A percentile compares a stretch with the other conserved stretches of the same genome.
phyloP scores from a whole-genome alignment of 2,888 invertebrate species.

The Pseudanteris insignis region DNA sequence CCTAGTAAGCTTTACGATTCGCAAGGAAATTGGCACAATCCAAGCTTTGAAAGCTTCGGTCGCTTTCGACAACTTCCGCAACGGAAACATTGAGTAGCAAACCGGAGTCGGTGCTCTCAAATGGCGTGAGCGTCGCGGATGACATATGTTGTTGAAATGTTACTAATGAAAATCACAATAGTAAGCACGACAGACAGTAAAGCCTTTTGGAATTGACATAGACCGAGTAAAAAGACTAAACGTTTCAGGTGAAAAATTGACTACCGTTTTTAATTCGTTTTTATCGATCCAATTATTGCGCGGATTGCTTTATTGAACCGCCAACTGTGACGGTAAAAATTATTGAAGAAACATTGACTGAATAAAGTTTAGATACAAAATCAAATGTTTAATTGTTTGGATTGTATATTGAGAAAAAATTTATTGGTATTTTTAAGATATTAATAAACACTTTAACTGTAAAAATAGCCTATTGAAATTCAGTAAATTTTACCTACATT shows the following conservation, averaged over 20 bases:
- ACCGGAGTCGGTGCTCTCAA: slow-evolving; percentile 26
- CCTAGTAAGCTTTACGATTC: slow-evolving; percentile 31
- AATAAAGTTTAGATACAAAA: too few species aligned
- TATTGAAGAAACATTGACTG: background rate
- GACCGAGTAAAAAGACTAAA: too few species aligned
- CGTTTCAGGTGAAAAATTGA: too few species aligned
- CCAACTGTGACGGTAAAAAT: background rate
- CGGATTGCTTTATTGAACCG: too few species aligned
- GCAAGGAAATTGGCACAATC: slow-evolving; percentile 43
- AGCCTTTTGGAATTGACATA: slow-evolving; percentile 5
- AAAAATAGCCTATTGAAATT: too few species aligned
- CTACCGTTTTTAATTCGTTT: too few species aligned
- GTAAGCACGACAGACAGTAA: slow-evolving; percentile 1
- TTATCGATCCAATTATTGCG: too few species aligned
- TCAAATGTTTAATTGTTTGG: too few species aligned
- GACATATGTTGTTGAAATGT: slow-evolving; percentile 31
- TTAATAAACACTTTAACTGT: too few species aligned
- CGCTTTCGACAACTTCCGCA: slow-evolving; percentile 42
- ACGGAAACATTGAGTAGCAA: slow-evolving; percentile 41
- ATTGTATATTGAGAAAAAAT: too few species aligned
- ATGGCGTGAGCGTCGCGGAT: slow-evolving; percentile 17
- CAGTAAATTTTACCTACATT: too few species aligned
- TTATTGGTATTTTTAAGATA: too few species aligned
- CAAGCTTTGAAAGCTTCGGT: slow-evolving; percentile 40
- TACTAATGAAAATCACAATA: slow-evolving; percentile 37